Conservation (phyloP, 2,113 vertebrate species). For the Tychaedon coryphoeus region DNA sequence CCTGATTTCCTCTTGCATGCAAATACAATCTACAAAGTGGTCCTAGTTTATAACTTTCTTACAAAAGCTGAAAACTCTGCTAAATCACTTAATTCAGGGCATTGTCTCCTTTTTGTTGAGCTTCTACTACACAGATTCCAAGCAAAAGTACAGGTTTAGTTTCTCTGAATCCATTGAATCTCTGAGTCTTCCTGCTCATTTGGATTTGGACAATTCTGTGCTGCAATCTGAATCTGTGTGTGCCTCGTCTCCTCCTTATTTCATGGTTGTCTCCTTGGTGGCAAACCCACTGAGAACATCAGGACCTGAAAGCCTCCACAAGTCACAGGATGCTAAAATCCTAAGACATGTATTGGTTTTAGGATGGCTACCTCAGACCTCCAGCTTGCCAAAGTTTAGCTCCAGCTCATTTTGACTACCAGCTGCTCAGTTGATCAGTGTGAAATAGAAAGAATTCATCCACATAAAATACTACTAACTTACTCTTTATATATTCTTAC, state of each 20-base stretch:
- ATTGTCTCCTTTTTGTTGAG: neutral
- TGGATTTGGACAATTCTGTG: neutral
- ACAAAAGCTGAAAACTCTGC: neutral
- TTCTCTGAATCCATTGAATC: neutral
- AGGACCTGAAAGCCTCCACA: neutral
- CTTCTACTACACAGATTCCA: neutral
- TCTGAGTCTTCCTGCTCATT: neutral
- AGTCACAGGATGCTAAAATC: neutral
- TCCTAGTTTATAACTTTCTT: neutral
- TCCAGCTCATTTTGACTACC: neutral
- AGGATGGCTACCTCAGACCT: neutral
- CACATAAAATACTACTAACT: neutral
- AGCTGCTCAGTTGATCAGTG: neutral
- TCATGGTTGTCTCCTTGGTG: neutral
- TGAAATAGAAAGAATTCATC: neutral
- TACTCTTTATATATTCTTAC: neutral
- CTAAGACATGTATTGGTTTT: neutral
- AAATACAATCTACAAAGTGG: neutral
- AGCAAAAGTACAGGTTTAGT: neutral
- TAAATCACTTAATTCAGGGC: neutral
- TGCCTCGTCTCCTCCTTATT: neutral
- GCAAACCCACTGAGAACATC: neutral
- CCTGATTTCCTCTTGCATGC: neutral
- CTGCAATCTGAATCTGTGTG: neutral
- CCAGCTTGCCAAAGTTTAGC: neutral